Base-by-base conservation (phyloP, 2,113 vertebrate genomes). In the Montifringilla adamsi region DNA sequence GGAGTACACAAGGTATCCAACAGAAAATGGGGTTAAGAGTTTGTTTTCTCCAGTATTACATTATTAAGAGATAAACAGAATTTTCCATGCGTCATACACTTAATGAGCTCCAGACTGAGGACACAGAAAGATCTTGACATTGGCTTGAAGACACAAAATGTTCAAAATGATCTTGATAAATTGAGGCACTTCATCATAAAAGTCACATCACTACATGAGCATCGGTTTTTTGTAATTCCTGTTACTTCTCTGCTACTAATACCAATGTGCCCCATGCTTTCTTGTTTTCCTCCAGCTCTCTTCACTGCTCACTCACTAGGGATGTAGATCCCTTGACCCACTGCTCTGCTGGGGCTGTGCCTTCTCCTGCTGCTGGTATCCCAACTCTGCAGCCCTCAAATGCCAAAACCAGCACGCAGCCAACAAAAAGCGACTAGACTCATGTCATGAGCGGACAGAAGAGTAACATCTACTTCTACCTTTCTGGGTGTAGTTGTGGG, bases 61-160 rank as follows among this genome's bases (percentile, higher is more conserved):
- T 80, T 81, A 75, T 86, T 47, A 79, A 79, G 58, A 89, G 43
- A 53, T 49, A 94, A 94, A 80, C 68, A 75, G 21, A 72, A 50
- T 81, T 92, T 84, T 89, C 73, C 43, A 47, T 39, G 63, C 0
- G 1, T 89, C 94, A 80, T 62, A 58, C 50, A 90, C 46, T 76
- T 96, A 87, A 89, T 43, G 90, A 85, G 46, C 67, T 87, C 75
- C 81, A 87, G 93, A 75, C 0, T 94, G 84, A 93, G 39, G 81
- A 95, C 67, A 46, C 53, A 62, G 58, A 83, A 87, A 73, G 78
- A 87, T 82, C 93, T 85, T 91, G 69, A 95, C 78, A 85, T 22
- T 73, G 93, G 33, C 62, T 85, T 66, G 67, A 85, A 85, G 67
- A 91, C 93, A 76, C 31, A 84, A 79, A 87, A 73, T 73, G 49